Evolutionary conservation across 2,113 vertebrate genomes (phyloP).

Genomic region (Gasterosteus aculeatus): DNA sequence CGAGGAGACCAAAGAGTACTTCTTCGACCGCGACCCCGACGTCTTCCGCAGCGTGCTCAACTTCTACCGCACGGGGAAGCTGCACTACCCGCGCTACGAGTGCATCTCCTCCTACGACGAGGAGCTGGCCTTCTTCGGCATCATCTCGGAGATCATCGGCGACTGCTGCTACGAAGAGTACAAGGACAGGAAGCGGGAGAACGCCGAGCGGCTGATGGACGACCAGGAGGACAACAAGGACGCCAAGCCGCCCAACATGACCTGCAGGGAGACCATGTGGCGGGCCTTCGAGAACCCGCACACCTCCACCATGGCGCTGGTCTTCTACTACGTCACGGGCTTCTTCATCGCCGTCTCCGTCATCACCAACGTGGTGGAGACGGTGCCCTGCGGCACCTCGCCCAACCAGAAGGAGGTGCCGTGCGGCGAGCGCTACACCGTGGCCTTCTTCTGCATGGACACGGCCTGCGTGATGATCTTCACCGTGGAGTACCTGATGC

Average conservation of each 20-base stretch:
- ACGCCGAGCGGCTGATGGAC: conserved; percentile 93
- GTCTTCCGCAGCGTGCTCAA: conserved; percentile 96
- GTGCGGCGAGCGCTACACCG: conserved; percentile 92
- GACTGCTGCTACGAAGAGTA: conserved; percentile 99
- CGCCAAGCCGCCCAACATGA: conserved; percentile 91
- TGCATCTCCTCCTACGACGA: conserved; percentile 97
- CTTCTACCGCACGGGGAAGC: conserved; percentile 98
- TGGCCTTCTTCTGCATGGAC: conserved; percentile 99
- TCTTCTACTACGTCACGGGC: conserved; percentile 99
- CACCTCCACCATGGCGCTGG: conserved; percentile 98
- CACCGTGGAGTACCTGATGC: conserved; percentile 96
- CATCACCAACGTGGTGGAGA: conserved; percentile 98
- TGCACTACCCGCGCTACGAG: conserved; percentile 96
- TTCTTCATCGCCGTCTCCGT: conserved; percentile 99
- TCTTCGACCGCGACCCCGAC: conserved; percentile 97
- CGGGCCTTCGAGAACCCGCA: conserved; percentile 98
- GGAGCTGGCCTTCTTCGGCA: conserved; percentile 98
- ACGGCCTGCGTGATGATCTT: conserved; percentile 99
- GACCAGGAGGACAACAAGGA: conserved; percentile 97
- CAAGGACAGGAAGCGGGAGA: conserved; percentile 97
- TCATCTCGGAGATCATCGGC: conserved; percentile 96
- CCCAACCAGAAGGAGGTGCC: conserved; percentile 93
- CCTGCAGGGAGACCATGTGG: conserved; percentile 98
- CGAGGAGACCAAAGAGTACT: conserved; percentile 98
- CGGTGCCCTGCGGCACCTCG: conserved; percentile 89